These are phyloP conservation scores for Trissolcus brochymenae DNA, from an alignment of 2,888 invertebrate genomes.

Conservation along the genomic window DNA sequence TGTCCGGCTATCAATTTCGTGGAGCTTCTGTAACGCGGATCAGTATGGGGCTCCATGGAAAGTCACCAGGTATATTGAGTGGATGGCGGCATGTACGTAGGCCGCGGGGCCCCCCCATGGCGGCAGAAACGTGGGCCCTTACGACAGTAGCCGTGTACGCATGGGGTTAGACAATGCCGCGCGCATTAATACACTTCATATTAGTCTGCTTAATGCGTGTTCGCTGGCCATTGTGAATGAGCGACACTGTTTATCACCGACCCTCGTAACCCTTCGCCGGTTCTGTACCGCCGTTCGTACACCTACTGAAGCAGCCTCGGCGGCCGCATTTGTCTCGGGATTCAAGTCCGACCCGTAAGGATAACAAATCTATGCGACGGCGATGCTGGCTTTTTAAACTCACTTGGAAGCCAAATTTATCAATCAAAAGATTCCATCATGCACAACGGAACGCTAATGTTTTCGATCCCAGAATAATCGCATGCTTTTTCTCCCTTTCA, in stretches of 20 bases:
- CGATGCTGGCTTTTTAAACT: slow-evolving; percentile 51
- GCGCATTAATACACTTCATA: slow-evolving; percentile 77
- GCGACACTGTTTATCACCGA: slow-evolving; percentile 77
- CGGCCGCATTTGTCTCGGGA: slow-evolving; percentile 72
- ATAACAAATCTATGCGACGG: slow-evolving; percentile 68
- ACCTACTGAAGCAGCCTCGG: slow-evolving; percentile 64
- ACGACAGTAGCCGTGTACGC: slow-evolving; percentile 75
- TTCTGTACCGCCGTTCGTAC: slow-evolving; percentile 56
- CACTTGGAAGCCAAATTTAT: slow-evolving; percentile 62
- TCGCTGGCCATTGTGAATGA: slow-evolving; percentile 76
- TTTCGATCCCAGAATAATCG: slow-evolving; percentile 47
- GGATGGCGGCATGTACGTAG: slow-evolving; percentile 59
- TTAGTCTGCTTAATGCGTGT: slow-evolving; percentile 76
- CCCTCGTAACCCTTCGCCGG: slow-evolving; percentile 68
- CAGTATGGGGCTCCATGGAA: slow-evolving; percentile 62
- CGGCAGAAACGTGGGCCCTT: slow-evolving; percentile 71
- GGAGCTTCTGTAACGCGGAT: slow-evolving; percentile 56
- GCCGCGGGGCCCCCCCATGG: slow-evolving; percentile 73
- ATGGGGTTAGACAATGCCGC: slow-evolving; percentile 75
- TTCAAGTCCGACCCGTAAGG: slow-evolving; percentile 64
- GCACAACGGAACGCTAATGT: slow-evolving; percentile 41
- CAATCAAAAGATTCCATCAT: slow-evolving; percentile 60
- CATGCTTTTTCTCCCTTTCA: slow-evolving; percentile 19
- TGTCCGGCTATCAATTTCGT: slow-evolving; percentile 49
- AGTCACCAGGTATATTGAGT: slow-evolving; percentile 69